Evolutionary conservation across 2,888 invertebrate species (phyloP).

Genomic region (Tinea trinotella): DNA sequence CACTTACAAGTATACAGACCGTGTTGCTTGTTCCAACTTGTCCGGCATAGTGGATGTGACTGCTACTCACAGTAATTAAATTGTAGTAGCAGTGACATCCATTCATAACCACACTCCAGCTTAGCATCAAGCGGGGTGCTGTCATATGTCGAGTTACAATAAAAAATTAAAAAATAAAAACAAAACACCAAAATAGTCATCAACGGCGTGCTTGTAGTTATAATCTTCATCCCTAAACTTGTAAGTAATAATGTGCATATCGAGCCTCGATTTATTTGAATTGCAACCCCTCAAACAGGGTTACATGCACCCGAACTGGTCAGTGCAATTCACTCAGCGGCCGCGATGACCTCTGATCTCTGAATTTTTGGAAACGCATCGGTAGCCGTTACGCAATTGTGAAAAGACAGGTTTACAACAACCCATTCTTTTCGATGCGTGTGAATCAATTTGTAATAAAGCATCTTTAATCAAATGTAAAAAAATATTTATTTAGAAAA

Average conservation of each 20-base stretch:
- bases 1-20: too few species aligned
- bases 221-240: too few species aligned
- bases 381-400: constrained; percentile 41
- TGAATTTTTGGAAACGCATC: constrained; percentile 29
- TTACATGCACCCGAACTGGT: constrained; percentile 1
- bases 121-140: too few species aligned
- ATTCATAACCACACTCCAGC: too few species aligned
- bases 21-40: too few species aligned
- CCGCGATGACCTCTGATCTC: constrained; percentile 50
- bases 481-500: neutral
- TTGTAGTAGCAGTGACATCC: too few species aligned
- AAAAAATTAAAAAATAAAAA: too few species aligned
- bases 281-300: neutral
- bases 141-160: too few species aligned
- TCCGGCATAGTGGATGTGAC: too few species aligned
- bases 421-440: constrained; percentile 27
- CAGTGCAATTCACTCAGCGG: constrained; percentile 19
- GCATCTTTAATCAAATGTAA: constrained; percentile 22
- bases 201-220: too few species aligned
- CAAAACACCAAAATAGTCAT: too few species aligned
- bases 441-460: constrained; percentile 43
- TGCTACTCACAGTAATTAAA: too few species aligned
- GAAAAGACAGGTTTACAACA: constrained; percentile 45
- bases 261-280: neutral
- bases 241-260: neutral